Conservation (phyloP, 2,888 invertebrate genomes). For the Chloroclysta siterata region DNA sequence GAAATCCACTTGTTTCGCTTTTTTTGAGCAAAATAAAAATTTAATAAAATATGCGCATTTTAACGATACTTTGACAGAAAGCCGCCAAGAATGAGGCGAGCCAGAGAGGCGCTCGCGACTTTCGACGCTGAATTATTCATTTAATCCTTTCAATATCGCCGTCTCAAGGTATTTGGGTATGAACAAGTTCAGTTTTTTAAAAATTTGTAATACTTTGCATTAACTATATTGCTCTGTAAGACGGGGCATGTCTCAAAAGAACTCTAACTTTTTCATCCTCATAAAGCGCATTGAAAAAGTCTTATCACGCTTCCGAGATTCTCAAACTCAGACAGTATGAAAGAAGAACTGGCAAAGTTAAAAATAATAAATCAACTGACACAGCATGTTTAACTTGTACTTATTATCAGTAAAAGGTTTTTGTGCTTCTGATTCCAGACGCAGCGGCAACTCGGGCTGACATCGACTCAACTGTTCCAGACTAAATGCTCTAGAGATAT, state of each 20-base stretch:
- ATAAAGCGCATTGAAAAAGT: constrained; percentile 30
- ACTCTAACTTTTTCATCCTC: constrained; percentile 15
- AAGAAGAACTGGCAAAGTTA: constrained; percentile 33
- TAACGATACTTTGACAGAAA: constrained; percentile 66
- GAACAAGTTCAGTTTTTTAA: constrained; percentile 54
- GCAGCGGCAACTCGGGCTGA: constrained; percentile 50
- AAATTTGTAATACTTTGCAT: constrained; percentile 56
- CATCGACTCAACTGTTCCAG: constrained; percentile 52
- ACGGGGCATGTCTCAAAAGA: constrained; percentile 6
- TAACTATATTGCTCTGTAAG: constrained; percentile 23
- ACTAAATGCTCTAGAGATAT: constrained; percentile 70
- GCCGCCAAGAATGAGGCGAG: constrained; percentile 60
- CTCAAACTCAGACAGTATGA: constrained; percentile 30
- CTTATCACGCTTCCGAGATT: constrained; percentile 30
- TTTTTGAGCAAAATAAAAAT: constrained; percentile 50
- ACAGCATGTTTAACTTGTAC: constrained; percentile 41
- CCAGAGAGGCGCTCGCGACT: constrained; percentile 64
- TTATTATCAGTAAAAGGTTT: constrained; percentile 46
- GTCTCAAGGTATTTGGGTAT: constrained; percentile 57
- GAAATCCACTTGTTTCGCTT: constrained; percentile 50
- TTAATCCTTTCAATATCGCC: constrained; percentile 76
- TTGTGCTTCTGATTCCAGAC: constrained; percentile 43
- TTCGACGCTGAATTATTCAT: constrained; percentile 73
- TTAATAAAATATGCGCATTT: constrained; percentile 70
- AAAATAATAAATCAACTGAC: constrained; percentile 46